Base-by-base conservation (phyloP, 1,140 invertebrate genomes). In the Halesus radiatus region DNA sequence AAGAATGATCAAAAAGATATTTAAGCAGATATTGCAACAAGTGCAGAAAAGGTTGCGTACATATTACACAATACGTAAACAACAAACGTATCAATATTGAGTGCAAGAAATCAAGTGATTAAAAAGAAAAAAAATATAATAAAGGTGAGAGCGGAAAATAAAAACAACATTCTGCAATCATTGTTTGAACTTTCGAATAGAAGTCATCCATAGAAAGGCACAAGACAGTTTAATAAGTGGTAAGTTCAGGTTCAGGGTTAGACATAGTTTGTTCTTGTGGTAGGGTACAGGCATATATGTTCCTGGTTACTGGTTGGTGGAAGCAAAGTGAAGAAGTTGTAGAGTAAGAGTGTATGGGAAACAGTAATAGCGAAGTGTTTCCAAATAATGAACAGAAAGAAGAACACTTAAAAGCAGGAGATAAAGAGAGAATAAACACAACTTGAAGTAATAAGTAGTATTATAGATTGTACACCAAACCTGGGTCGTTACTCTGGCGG, bases 391-490 rank as follows among this genome's bases (percentile, higher is more conserved):
- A 3, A 13, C 7, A 45, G 37, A 45, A 10, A 45, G 37, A 45
- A 45, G 10, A 45, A 45, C 29, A 79, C 37, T 66, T 56, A 22
- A 66, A 66, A 66, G 62, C 62, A 32, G 50, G 68, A 68, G 56
- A 13, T 75, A 20, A 81, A 79, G 64, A 81, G 70, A 37, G 73
- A 58, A 73, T 52, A 78, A 64, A 73, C 45, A 75, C 66, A 68
- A 32, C 22, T 76, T 20, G 50, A 45, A 45, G 37, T 45, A 45
- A 80, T 68, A 76, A 79, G 74, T 66, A 23, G 37, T 45, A 45
- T 45, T 13, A 54, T 64, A 76, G 26, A 77, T 77, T 70, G 26
- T 80, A 76, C 77, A 83, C 73, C 82, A 83, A 83, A 83, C 82
- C 82, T 83, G 82, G 52, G 56, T 73, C 64, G 77, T 70, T 56